These are phyloP conservation scores for Phataginus tetradactyla DNA, from an alignment of 2,797 vertebrate species.

Conservation along the genomic window DNA sequence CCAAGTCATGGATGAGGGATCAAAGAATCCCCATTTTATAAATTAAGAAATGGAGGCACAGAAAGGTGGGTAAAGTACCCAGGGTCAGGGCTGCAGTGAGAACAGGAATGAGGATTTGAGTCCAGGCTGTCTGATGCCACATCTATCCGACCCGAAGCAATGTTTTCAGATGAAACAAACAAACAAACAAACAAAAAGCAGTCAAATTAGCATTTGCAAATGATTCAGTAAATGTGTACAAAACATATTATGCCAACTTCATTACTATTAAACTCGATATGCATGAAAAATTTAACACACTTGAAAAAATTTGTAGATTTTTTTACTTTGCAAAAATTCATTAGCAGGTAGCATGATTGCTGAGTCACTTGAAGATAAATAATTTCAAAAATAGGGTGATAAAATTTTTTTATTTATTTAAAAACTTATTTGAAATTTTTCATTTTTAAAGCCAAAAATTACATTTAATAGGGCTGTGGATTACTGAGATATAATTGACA, in stretches of 20 bases:
- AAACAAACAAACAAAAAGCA: neutral
- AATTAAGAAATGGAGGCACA: neutral
- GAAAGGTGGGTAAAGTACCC: neutral
- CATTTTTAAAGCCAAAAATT: conserved; percentile 10
- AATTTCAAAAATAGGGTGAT: neutral
- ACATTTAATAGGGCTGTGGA: neutral
- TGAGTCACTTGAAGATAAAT: neutral
- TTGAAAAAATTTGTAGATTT: conserved; percentile 17
- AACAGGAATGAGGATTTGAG: neutral
- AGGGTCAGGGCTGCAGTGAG: rapidly evolving
- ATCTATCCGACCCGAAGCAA: neutral
- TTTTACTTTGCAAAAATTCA: neutral
- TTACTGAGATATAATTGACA: neutral
- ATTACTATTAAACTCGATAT: conserved; percentile 28
- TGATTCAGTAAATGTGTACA: conserved; percentile 20
- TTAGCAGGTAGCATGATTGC: neutral
- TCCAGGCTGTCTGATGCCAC: neutral
- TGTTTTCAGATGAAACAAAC: neutral
- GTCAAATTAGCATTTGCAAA: neutral
- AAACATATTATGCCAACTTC: conserved; percentile 1
- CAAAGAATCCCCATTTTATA: neutral
- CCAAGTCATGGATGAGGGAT: neutral
- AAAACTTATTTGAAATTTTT: neutral
- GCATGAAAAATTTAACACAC: neutral
- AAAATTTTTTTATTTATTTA: neutral